These are phyloP conservation scores for Prostheceraeus crozeri DNA, from an alignment of 2,888 invertebrate genomes.

Conservation along the genomic window DNA sequence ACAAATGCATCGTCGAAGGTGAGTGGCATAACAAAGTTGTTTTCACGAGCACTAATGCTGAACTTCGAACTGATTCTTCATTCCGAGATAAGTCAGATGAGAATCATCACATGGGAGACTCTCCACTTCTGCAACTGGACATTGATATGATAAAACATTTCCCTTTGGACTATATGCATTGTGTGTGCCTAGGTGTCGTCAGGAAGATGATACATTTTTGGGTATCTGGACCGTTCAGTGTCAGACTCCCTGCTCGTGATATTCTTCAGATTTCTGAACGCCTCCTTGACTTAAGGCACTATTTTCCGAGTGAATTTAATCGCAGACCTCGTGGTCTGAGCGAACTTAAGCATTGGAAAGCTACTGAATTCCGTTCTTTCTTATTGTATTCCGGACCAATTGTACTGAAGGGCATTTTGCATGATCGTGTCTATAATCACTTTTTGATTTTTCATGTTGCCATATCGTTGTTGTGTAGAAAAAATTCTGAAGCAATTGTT, in stretches of 20 bases:
- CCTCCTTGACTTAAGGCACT: not conserved
- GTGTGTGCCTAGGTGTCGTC: conserved; percentile 5
- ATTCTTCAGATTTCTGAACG: not conserved
- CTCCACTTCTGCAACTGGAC: not conserved
- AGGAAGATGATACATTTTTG: conserved; percentile 11
- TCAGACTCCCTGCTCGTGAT: not conserved
- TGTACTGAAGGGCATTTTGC: conserved; percentile 5
- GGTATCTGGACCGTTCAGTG: not conserved
- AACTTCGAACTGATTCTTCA: conserved; percentile 19
- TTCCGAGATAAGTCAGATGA: conserved; percentile 5
- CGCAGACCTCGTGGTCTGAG: conserved; percentile 1
- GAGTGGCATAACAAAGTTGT: not conserved
- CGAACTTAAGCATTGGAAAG: not conserved
- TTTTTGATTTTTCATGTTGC: conserved; percentile 4
- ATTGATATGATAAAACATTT: too few species aligned
- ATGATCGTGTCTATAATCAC: conserved; percentile 5
- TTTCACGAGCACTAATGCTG: too few species aligned
- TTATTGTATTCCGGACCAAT: conserved; percentile 6
- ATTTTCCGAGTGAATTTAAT: conserved; percentile 8
- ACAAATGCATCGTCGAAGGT: conserved; percentile 17
- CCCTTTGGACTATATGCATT: conserved; percentile 16
- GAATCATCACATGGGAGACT: conserved; percentile 9
- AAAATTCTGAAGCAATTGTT: too few species aligned
- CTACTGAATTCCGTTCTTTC: conserved; percentile 16
- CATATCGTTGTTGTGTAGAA: conserved; percentile 1